phyloP scores from a whole-genome alignment of 2,113 vertebrate species.

The Gallinago undulata region DNA sequence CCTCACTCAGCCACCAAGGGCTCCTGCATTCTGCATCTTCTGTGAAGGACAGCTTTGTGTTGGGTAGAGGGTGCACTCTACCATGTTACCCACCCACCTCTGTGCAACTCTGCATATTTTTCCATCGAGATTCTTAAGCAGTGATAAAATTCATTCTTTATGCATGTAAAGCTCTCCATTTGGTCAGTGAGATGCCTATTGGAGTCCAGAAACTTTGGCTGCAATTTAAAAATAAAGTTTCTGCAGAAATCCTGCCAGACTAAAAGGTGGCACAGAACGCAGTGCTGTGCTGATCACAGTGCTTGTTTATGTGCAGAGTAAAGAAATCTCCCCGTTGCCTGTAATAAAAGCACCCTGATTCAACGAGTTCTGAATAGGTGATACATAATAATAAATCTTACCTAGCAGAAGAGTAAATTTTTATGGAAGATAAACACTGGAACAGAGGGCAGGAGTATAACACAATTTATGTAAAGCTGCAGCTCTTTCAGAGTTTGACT shows the following conservation, averaged over 20 bases:
- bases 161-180: neutral
- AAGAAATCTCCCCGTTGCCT: constrained; percentile 42
- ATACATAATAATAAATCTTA: constrained; percentile 48
- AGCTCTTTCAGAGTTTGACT: neutral
- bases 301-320: constrained; percentile 13
- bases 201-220: neutral
- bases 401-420: neutral
- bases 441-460: constrained; percentile 16
- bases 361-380: neutral
- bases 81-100: fast-evolving
- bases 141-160: neutral
- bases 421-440: constrained; percentile 46
- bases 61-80: neutral
- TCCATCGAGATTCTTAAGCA: neutral
- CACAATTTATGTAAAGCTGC: constrained; percentile 11
- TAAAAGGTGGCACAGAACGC: neutral
- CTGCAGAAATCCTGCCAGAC: neutral
- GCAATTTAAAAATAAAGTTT: neutral
- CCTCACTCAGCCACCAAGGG: neutral
- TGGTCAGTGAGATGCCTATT: neutral
- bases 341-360: constrained; percentile 45
- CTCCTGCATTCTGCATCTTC: neutral
- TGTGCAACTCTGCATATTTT: neutral
- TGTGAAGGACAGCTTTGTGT: neutral
- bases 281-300: neutral